Percentiles rank a stretch among this genome's conserved stretches.
Conservation (phyloP, 2,797 vertebrate species). For the Acanthurus lineatus region DNA sequence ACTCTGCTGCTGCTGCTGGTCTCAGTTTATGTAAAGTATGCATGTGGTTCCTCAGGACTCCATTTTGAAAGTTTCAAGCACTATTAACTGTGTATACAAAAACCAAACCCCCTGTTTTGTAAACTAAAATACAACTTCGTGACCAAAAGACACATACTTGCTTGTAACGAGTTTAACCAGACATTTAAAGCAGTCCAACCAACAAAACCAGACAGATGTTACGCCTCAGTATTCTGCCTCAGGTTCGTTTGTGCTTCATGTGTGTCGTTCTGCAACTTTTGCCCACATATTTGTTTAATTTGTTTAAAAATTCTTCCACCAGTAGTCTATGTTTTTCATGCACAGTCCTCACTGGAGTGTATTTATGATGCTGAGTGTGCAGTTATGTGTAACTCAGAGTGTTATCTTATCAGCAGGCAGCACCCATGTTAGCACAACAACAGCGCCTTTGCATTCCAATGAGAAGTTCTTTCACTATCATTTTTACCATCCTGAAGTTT, state of each 20-base stretch:
- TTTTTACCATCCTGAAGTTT: slow-evolving; percentile 27
- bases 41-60: slow-evolving; percentile 1
- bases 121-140: not conserved
- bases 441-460: slow-evolving; percentile 26
- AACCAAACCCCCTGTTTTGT: not conserved
- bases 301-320: not conserved
- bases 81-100: not conserved
- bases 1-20: not conserved
- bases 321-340: not conserved
- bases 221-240: not conserved
- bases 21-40: not conserved
- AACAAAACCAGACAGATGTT: slow-evolving; percentile 57
- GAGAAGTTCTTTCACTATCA: slow-evolving; percentile 21
- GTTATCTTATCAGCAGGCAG: slow-evolving; percentile 26
- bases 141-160: slow-evolving; percentile 24
- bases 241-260: slow-evolving; percentile 13
- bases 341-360: not conserved
- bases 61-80: slow-evolving; percentile 2
- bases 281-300: not conserved
- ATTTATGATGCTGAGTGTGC: slow-evolving; percentile 4
- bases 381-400: not conserved
- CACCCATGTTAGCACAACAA: slow-evolving; percentile 38
- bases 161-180: slow-evolving; percentile 67
- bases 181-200: slow-evolving; percentile 33
- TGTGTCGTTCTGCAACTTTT: slow-evolving; percentile 4